phyloP scores from a whole-genome alignment of 2,888 invertebrate species.

The Aspidapion aeneum region DNA sequence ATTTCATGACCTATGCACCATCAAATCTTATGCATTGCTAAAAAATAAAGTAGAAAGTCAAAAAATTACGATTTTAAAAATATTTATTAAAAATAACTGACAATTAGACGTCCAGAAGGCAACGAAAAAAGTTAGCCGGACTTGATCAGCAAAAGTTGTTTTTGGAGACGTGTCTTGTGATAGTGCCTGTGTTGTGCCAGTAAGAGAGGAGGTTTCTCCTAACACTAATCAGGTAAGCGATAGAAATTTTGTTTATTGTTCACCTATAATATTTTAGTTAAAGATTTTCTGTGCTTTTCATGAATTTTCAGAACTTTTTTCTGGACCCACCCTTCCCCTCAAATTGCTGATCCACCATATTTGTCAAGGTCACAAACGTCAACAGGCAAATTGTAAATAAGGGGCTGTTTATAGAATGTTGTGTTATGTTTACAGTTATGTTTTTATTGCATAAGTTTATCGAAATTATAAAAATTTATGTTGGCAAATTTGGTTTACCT shows the following conservation, averaged over 20 bases:
- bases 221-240: neutral
- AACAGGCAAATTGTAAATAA: constrained; percentile 23
- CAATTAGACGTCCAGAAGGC: constrained; percentile 24
- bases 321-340: constrained; percentile 40
- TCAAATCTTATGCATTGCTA: constrained; percentile 36
- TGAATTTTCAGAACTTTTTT: constrained; percentile 23
- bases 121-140: constrained; percentile 25
- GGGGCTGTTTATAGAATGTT: constrained; percentile 14
- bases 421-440: constrained; percentile 3
- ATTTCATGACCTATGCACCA: constrained; percentile 45
- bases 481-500: too few relatives aligned
- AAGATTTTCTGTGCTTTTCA: constrained; percentile 25
- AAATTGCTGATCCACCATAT: constrained; percentile 33
- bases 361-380: constrained; percentile 45
- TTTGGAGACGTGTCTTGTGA: constrained; percentile 27
- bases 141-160: constrained; percentile 23
- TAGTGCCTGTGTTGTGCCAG: constrained; percentile 21
- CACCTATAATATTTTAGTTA: constrained; percentile 33
- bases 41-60: constrained; percentile 19
- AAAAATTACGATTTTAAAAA: constrained; percentile 17
- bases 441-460: constrained; percentile 2
- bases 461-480: too few relatives aligned
- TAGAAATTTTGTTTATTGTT: constrained; percentile 25
- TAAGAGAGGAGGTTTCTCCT: too few relatives aligned
- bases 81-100: constrained; percentile 28